These are phyloP conservation scores for Anser brachyrhynchus DNA, from an alignment of 2,113 vertebrate species.

Conservation along the genomic window DNA sequence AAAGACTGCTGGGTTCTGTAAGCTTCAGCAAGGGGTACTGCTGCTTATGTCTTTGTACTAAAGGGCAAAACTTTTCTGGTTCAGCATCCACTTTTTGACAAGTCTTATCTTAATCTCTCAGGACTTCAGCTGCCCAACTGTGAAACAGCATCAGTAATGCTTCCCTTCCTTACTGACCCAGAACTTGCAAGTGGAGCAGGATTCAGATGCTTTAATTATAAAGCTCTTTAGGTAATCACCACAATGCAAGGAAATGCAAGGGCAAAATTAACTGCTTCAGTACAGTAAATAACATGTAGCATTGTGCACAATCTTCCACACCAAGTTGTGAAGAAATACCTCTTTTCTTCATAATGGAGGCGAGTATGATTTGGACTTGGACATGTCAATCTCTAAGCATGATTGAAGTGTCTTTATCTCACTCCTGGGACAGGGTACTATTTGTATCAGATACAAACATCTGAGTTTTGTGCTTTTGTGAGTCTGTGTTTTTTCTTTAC, in stretches of 20 bases:
- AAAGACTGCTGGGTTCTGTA: fast-evolving
- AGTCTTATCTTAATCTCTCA: background rate
- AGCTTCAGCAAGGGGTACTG: background rate
- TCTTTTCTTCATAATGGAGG: background rate
- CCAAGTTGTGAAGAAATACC: background rate
- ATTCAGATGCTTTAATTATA: background rate
- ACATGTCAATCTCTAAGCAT: background rate
- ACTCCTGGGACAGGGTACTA: background rate
- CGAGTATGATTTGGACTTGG: background rate
- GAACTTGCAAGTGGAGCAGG: background rate
- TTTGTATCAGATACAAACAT: background rate
- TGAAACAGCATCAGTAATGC: background rate
- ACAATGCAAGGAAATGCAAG: background rate
- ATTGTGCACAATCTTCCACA: background rate
- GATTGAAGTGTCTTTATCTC: background rate
- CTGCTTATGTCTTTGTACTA: background rate
- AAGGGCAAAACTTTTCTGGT: background rate
- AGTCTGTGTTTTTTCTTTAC: background rate
- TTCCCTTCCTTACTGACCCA: background rate
- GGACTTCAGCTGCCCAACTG: background rate
- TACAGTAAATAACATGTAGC: fast-evolving
- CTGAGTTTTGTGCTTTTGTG: background rate
- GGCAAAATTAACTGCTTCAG: background rate
- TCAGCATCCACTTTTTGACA: background rate
- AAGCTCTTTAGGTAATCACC: background rate